Base-by-base conservation (phyloP, 2,888 invertebrate species). In the Galerucella pusilla region DNA sequence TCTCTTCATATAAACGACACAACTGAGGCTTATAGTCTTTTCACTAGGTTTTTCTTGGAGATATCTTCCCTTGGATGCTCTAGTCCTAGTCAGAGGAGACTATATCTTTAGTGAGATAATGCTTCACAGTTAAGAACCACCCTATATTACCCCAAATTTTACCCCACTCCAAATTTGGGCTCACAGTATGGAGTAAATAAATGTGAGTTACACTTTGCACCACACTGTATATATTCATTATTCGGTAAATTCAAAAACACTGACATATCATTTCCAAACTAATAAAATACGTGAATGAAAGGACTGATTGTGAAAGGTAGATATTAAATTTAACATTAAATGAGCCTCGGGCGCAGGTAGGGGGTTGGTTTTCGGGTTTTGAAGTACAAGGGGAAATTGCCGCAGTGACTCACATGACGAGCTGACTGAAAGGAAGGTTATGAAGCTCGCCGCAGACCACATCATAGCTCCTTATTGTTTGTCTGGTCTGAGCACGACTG, bases 381-480 rank as follows among this genome's bases (percentile, higher is more conserved):
- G 69, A 46, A 61, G 66, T 49, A 12, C 45, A 67, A 52, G 68
- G 73, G 42, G 73, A 42, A 61, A 64, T 46, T 59, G 64, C 57
- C 75, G 71, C 73, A 68, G 46, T 46, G 54, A 70, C 77, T 78
- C 78, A 77, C 79, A 80, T 84, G 84, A 84, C 84, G 85, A 85
- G 83, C 85, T 83, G 84, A 82, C 83, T 84, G 82, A 84, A 84
- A 83, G 85, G 85, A 80, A 83, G 86, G 85, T 85, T 85, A 85
- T 85, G 85, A 85, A 85, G 83, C 83, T 81, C 78, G 80, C 86
- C 86, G 81, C 86, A 86, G 83, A 85, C 86, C 86, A 86, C 86
- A 86, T 86, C 86, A 86, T 81, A 86, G 86, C 84, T 84, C 82
- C 84, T 84, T 85, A 83, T 84, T 86, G 84, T 84, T 84, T 86